phyloP scores from a whole-genome alignment of 2,797 vertebrate genomes.

The Cichlasoma orientale region DNA sequence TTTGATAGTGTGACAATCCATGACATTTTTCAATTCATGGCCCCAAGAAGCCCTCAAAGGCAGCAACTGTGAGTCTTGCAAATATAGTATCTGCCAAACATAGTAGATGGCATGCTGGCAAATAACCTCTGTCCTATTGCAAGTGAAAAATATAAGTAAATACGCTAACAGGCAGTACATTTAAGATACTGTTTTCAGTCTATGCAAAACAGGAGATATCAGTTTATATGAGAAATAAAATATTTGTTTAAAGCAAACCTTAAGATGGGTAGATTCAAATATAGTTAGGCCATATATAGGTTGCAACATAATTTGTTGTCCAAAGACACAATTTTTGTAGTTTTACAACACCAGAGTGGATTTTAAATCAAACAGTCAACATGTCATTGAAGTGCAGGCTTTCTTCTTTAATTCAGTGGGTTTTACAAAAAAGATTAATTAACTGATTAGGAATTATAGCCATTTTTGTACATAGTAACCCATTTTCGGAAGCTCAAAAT shows the following conservation, averaged over 20 bases:
- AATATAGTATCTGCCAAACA: conserved; percentile 14
- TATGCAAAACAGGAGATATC: background rate
- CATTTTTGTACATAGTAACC: background rate
- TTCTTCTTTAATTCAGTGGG: background rate
- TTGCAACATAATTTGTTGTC: background rate
- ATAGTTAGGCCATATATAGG: background rate
- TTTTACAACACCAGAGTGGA: background rate
- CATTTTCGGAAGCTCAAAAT: background rate
- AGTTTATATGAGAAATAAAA: background rate
- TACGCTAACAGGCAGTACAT: background rate
- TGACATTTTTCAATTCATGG: conserved; percentile 55
- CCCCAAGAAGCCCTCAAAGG: conserved; percentile 30
- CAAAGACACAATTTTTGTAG: accelerated
- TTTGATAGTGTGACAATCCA: conserved; percentile 52
- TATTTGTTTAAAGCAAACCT: background rate
- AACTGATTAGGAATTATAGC: background rate
- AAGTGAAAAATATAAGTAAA: background rate
- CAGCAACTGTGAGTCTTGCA: conserved; percentile 9
- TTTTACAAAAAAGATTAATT: background rate
- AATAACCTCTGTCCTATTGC: conserved; percentile 11
- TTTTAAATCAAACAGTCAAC: background rate
- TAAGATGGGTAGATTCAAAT: background rate
- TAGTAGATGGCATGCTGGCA: conserved; percentile 19
- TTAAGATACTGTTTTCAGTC: background rate
- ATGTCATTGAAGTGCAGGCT: background rate